Evolutionary conservation across 2,113 vertebrate species (phyloP).

Genomic region (Dasyprocta punctata): DNA sequence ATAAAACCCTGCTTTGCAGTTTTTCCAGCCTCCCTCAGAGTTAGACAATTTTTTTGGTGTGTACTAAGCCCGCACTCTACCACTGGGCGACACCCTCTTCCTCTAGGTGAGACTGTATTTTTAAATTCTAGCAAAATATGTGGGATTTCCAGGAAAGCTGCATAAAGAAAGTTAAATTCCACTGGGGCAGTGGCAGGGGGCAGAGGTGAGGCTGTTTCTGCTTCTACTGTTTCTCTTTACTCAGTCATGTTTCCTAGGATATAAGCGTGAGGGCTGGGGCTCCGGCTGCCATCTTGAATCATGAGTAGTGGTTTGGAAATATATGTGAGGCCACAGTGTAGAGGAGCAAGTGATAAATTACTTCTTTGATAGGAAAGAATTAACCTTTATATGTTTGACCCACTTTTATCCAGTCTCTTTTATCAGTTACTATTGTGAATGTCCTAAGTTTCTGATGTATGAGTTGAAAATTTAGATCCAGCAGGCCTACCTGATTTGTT

Average conservation of each 20-base stretch:
- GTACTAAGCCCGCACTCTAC: accelerated
- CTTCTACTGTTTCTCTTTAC: background rate
- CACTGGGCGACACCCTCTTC: background rate
- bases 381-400: background rate
- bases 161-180: background rate
- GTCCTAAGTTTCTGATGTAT: background rate
- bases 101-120: background rate
- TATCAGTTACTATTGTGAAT: background rate
- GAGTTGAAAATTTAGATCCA: background rate
- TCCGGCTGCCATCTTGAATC: background rate
- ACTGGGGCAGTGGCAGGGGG: background rate
- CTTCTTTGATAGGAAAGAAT: background rate
- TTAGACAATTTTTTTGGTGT: background rate
- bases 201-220: background rate
- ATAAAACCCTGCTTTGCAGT: background rate
- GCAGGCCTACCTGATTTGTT: background rate
- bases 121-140: constrained; percentile 39
- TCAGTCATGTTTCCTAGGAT: background rate
- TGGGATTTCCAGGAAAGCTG: background rate
- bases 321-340: background rate
- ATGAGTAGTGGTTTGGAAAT: background rate
- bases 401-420: background rate
- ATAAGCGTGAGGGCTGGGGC: background rate
- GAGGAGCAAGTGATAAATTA: background rate
- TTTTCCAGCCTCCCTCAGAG: background rate